Conservation (phyloP, 2,797 vertebrate genomes). For the Oreonectes daqikongensis region DNA sequence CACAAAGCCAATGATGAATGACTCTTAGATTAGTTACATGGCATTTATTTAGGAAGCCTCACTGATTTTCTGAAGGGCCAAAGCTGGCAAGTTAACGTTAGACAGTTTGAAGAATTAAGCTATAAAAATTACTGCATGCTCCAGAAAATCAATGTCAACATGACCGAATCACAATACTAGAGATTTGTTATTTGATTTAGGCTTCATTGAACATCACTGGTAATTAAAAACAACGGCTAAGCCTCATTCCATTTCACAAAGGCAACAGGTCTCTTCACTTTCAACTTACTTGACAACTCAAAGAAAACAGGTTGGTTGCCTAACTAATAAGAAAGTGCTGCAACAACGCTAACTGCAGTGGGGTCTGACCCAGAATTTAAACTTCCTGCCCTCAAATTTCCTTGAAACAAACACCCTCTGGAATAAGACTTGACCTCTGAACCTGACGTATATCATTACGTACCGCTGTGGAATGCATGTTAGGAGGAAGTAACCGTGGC, state of each 20-base stretch:
- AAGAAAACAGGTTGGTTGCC: slow-evolving; percentile 3
- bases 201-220: neutral
- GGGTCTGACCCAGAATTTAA: slow-evolving; percentile 1
- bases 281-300: neutral
- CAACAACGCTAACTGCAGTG: neutral
- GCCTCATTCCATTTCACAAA: neutral
- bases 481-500: slow-evolving; percentile 68
- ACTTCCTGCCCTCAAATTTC: slow-evolving; percentile 62
- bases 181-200: neutral
- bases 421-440: slow-evolving; percentile 73
- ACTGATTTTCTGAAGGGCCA: too few relatives aligned
- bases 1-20: too few relatives aligned
- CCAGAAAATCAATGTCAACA: neutral
- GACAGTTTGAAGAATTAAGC: too few relatives aligned
- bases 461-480: slow-evolving; percentile 71
- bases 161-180: neutral
- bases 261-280: slow-evolving; percentile 12
- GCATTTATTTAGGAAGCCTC: too few relatives aligned
- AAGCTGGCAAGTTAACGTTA: too few relatives aligned
- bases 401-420: slow-evolving; percentile 57
- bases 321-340: neutral
- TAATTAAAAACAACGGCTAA: neutral
- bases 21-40: too few relatives aligned
- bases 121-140: too few relatives aligned
- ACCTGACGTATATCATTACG: slow-evolving; percentile 70